Evolutionary conservation across 2,888 invertebrate genomes (phyloP), one percentile per base, ranked within the genome.

Genomic region (Trissolcus brochymenae): DNA sequence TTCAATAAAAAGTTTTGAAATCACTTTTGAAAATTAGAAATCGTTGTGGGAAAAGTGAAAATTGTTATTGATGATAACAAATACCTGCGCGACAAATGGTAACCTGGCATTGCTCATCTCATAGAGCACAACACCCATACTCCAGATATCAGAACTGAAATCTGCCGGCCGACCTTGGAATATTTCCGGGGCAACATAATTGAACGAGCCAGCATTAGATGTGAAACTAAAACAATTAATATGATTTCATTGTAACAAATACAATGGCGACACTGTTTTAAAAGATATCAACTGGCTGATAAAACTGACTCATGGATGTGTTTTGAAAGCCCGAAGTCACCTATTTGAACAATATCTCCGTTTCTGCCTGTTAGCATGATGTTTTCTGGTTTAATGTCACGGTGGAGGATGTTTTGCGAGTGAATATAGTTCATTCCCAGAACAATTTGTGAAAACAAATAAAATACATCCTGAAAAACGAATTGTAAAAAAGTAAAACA

Each of bases 271-370:
- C 2, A 0, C 2, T 46, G 16, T 46, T 16, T 14, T 11, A 6
- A 14, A 46, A 46, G 14, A 46, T 46, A 46, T 46, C 1, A 46
- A 46, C 4, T 11, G 46, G 16, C 11, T n/a, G 46, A 14, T 16
- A 14, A 46, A 16, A 16, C 46, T 46, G 14, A 86, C 87, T 83
- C 81, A 56, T 82, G 67, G 46, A 85, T 72, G 66, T 93, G 92
- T 90, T 94, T 95, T 0, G 95, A 95, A 80, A 96, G 94, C 19
- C 96, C 96, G 89, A 96, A 96, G 86, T 96, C 96, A 0, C 95
- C 95, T 80, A 96, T 94, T 90, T 96, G 95, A 0, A 95, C 91
- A 9, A 94, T 89, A 76, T 93, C 90, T 2, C 92, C 92, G 80
- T 92, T 90, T 79, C 91, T 91, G 59, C 95, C 95, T 56, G 95